Conservation (phyloP, 1,140 invertebrate genomes). For the Meteorus sp. region DNA sequence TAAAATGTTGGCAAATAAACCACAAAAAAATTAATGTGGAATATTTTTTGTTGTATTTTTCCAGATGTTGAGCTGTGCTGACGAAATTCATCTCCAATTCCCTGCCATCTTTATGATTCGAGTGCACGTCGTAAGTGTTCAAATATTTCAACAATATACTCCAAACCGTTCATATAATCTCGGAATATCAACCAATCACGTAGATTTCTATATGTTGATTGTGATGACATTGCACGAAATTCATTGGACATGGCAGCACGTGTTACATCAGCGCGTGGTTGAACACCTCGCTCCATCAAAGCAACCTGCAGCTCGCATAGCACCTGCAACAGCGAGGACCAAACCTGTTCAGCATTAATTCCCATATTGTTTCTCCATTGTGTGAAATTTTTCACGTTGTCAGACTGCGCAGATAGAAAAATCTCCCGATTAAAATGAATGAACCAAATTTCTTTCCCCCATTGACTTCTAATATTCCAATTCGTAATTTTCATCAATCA, state of each 20-base stretch:
- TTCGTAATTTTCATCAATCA: too few species aligned
- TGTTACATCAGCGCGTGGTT: slow-evolving; percentile 55
- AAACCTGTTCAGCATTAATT: too few species aligned
- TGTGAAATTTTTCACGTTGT: too few species aligned
- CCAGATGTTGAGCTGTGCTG: slow-evolving; percentile 40
- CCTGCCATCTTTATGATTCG: slow-evolving; percentile 44
- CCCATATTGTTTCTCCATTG: too few species aligned
- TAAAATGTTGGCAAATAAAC: too few species aligned
- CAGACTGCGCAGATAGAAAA: too few species aligned
- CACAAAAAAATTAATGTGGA: too few species aligned
- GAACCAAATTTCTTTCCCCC: too few species aligned
- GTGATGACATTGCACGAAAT: slow-evolving; percentile 51
- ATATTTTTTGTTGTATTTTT: too few species aligned
- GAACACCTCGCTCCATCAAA: slow-evolving; percentile 61
- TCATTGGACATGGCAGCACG: slow-evolving; percentile 63
- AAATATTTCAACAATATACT: slow-evolving; percentile 65
- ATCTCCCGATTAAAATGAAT: too few species aligned
- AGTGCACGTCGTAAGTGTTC: slow-evolving; percentile 47
- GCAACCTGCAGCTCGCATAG: slow-evolving; percentile 63
- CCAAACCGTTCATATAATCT: slow-evolving; percentile 67
- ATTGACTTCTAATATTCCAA: too few species aligned
- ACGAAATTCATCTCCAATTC: slow-evolving; percentile 36
- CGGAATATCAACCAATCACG: slow-evolving; percentile 70
- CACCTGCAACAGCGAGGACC: slow-evolving; percentile 47
- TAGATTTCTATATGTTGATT: slow-evolving; percentile 56